Percentiles rank a stretch among this genome's conserved stretches.
These are phyloP conservation scores for Cheilosia soror DNA, from an alignment of 2,888 invertebrate species.

Conservation along the genomic window DNA sequence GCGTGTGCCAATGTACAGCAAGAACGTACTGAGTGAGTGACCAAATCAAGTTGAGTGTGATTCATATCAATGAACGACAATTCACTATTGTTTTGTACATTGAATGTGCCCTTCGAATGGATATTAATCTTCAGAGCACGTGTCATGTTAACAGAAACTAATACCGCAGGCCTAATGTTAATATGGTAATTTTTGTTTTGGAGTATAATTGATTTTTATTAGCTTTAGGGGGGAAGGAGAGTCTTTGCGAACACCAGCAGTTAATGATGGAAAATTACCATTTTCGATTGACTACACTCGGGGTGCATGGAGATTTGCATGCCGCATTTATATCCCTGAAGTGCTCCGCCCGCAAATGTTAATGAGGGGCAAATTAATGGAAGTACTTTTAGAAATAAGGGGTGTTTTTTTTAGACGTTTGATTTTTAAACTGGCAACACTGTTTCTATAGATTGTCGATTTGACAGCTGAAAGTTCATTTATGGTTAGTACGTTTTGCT, in stretches of 20 bases:
- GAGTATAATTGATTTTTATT: neutral
- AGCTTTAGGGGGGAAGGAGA: neutral
- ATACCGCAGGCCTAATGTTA: neutral
- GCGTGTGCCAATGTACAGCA: neutral
- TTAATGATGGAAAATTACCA: neutral
- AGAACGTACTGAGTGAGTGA: neutral
- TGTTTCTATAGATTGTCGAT: too few species aligned
- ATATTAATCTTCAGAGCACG: slow-evolving; percentile 1
- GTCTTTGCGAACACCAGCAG: neutral
- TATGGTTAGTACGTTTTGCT: too few species aligned
- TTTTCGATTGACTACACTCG: neutral
- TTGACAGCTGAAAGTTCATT: too few species aligned
- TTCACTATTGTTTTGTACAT: neutral
- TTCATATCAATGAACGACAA: neutral
- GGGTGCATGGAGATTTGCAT: neutral
- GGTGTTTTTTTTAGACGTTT: too few species aligned
- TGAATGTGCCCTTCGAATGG: neutral
- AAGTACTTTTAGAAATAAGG: too few species aligned
- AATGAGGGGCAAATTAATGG: too few species aligned
- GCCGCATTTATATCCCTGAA: neutral
- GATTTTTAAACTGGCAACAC: too few species aligned
- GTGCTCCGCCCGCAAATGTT: too few species aligned
- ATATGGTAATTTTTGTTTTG: neutral
- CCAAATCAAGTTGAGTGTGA: neutral
- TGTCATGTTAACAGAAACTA: slow-evolving; percentile 1